phyloP scores from a whole-genome alignment of 2,113 vertebrate genomes.

The Eonycteris spelaea region DNA sequence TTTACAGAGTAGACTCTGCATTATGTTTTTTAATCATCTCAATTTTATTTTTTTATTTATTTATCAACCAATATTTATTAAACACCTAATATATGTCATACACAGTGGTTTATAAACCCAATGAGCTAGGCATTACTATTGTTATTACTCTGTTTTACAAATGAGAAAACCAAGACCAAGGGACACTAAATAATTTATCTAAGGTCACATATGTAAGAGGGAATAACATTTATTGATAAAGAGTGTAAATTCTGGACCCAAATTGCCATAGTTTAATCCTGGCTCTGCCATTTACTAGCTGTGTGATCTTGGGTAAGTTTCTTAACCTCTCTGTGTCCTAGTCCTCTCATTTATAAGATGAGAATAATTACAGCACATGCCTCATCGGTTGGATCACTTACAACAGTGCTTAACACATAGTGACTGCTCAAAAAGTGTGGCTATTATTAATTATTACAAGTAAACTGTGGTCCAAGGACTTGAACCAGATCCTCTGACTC shows the following conservation, averaged over 20 bases:
- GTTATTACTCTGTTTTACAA: not conserved
- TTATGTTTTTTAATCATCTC: not conserved
- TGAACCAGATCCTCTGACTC: not conserved
- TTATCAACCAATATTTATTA: not conserved
- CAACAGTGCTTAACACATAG: not conserved
- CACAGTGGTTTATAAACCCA: not conserved
- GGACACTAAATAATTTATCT: not conserved
- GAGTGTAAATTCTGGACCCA: not conserved
- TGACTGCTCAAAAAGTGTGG: not conserved
- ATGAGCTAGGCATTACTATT: not conserved
- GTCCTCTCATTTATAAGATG: not conserved
- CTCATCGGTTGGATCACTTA: not conserved
- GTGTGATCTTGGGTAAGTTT: not conserved
- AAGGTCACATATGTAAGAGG: not conserved
- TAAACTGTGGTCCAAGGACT: not conserved
- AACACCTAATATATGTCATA: not conserved
- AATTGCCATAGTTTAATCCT: not conserved
- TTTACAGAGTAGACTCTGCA: not conserved
- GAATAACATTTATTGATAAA: not conserved
- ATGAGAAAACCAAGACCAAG: constrained; percentile 11
- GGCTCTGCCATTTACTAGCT: not conserved
- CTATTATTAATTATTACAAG: not conserved
- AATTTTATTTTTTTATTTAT: not conserved
- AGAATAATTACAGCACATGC: not conserved
- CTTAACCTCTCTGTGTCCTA: not conserved